phyloP scores from a whole-genome alignment of 2,797 vertebrate genomes.

The Mus caroli region DNA sequence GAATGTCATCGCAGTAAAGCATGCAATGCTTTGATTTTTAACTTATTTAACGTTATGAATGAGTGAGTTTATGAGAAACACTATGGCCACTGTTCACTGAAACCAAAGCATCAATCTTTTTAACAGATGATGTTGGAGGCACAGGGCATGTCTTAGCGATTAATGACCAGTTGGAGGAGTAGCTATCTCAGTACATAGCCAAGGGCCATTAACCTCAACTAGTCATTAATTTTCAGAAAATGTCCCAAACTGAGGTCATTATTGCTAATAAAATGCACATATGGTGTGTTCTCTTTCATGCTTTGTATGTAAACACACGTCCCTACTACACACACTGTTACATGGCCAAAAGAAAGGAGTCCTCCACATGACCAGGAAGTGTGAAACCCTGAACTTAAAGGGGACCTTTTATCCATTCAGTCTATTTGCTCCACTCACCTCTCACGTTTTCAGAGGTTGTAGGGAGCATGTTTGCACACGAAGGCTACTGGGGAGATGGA shows the following conservation, averaged over 20 bases:
- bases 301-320: slow-evolving; percentile 38
- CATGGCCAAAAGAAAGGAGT: slow-evolving; percentile 9
- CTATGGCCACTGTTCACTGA: slow-evolving; percentile 74
- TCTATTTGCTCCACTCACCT: neutral
- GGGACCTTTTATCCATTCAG: slow-evolving; percentile 5
- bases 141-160: slow-evolving; percentile 85
- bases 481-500: neutral
- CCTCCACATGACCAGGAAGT: neutral
- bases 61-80: slow-evolving; percentile 71
- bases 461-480: neutral
- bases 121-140: slow-evolving; percentile 75
- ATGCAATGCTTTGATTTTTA: slow-evolving; percentile 79
- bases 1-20: slow-evolving; percentile 71
- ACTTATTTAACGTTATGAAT: slow-evolving; percentile 80
- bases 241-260: slow-evolving; percentile 79
- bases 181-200: slow-evolving; percentile 77
- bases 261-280: slow-evolving; percentile 83
- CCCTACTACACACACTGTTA: slow-evolving; percentile 33
- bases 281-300: slow-evolving; percentile 72
- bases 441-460: neutral
- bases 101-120: slow-evolving; percentile 79
- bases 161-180: slow-evolving; percentile 85
- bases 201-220: slow-evolving; percentile 87
- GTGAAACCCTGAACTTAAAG: neutral
- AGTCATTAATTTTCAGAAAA: slow-evolving; percentile 83